Evolutionary conservation across 2,113 vertebrate species (phyloP), one percentile per base, ranked within the genome.

Genomic region (Nesogale talazaci): DNA sequence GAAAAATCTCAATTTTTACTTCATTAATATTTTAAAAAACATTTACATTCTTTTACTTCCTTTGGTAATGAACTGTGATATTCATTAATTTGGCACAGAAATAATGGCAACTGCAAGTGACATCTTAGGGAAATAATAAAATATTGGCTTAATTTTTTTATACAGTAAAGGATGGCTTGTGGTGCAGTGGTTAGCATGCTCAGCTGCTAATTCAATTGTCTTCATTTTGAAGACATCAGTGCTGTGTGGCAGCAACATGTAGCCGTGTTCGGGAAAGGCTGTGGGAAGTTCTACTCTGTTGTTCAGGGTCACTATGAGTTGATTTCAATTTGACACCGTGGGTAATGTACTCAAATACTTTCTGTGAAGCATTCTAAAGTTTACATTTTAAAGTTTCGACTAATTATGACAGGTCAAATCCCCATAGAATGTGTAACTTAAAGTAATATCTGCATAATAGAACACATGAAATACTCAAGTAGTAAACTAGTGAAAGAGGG

Each of bases 31-130:
- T 89, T 94, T 57, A 85, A 81, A 86, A n/a, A 89, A 52, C 20
- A 8, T 52, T 52, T 52, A 52, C 10, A 12, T 10, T 52, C 36
- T 90, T 88, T 84, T 42, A 52, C 17, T 72, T n/a, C 25, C 6
- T 76, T 87, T 70, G 16, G 31, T 80, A 59, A 69, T 36, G 12
- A 87, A 63, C 17, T 80, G 38, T 83, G 34, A 70, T 80, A 1
- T 79, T 83, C 36, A 38, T 92, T 80, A 84, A 56, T 72, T 40
- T 95, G 86, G 74, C 56, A 89, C 23, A 96, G 72, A 81, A 67
- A 84, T 88, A 17, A 81, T 90, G 52, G 70, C 83, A 90, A 92
- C 86, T 92, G 67, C 14, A 76, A 61, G 59, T 61, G 22, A 61
- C 17, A 52, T 52, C 46, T 52, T 52, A 52, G 46, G 46, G 46